Evolutionary conservation across 2,113 vertebrate species (phyloP).

Genomic region (Tychaedon coryphoeus): DNA sequence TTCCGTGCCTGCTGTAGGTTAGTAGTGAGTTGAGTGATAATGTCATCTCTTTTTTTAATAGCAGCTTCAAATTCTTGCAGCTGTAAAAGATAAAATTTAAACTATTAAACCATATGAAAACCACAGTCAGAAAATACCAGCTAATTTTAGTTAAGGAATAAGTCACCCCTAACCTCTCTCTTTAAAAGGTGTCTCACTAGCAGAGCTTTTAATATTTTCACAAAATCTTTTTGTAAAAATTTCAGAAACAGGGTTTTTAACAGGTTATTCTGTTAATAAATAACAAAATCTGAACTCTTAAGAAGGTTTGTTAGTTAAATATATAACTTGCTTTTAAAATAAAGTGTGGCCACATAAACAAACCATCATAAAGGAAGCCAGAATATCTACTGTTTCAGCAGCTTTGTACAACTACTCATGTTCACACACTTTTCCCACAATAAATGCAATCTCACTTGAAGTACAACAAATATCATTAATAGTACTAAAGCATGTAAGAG

Average conservation of each 20-base stretch:
- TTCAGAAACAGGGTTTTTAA: not conserved
- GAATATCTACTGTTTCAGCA: not conserved
- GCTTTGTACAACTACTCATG: not conserved
- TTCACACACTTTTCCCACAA: not conserved
- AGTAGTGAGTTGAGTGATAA: constrained; percentile 95
- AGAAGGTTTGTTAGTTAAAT: not conserved
- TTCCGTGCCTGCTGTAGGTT: constrained; percentile 92
- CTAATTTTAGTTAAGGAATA: not conserved
- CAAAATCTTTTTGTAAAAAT: not conserved
- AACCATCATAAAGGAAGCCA: not conserved
- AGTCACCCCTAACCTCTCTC: not conserved
- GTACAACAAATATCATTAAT: not conserved
- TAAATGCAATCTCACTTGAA: not conserved
- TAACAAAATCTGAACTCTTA: not conserved
- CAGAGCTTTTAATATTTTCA: not conserved
- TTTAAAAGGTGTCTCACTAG: not conserved
- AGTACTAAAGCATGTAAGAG: not conserved
- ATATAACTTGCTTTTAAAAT: not conserved
- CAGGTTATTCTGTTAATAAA: not conserved
- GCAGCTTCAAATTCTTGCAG: constrained; percentile 96
- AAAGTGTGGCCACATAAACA: not conserved
- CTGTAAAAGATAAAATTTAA: constrained; percentile 64
- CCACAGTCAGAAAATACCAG: not conserved
- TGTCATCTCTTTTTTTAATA: constrained; percentile 93
- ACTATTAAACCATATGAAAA: not conserved